These are phyloP conservation scores for Aegithalos caudatus DNA, from an alignment of 2,113 vertebrate genomes.

Conservation along the genomic window DNA sequence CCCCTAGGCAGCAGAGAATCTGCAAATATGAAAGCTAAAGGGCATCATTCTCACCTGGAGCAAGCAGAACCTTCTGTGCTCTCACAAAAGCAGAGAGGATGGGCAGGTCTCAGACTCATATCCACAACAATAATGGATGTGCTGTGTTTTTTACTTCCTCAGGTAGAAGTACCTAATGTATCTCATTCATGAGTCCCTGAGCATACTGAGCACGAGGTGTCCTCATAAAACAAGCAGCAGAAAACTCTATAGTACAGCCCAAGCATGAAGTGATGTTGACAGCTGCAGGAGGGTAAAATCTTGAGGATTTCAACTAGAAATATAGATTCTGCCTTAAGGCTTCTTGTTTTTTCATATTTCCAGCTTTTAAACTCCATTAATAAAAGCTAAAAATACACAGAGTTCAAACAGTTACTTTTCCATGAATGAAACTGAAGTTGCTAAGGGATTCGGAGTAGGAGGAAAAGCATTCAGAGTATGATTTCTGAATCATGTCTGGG, in stretches of 20 bases:
- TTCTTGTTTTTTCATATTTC: background rate
- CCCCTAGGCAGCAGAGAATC: too few relatives aligned
- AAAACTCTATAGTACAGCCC: background rate
- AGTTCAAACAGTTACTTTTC: conserved; percentile 1
- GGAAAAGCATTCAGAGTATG: background rate
- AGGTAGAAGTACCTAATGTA: background rate
- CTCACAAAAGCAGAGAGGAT: background rate
- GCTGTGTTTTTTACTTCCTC: background rate
- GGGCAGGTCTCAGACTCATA: background rate
- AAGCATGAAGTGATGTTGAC: background rate
- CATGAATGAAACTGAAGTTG: conserved; percentile 12
- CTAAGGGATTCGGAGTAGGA: background rate
- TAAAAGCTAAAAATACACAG: background rate
- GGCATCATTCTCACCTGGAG: background rate
- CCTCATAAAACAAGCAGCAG: background rate
- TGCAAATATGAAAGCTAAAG: too few relatives aligned
- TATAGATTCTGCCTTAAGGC: background rate
- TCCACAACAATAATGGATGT: background rate
- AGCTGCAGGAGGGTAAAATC: background rate
- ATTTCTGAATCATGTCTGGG: background rate
- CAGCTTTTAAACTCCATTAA: background rate
- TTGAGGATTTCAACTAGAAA: background rate
- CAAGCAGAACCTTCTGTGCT: background rate
- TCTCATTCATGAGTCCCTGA: background rate
- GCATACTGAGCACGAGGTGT: background rate